A percentile compares a stretch with the other conserved stretches of the same genome.
These are phyloP conservation scores for Sycon ciliatum DNA, from an alignment of 37 sponge, comb jelly and placozoan species.

Conservation along the genomic window DNA sequence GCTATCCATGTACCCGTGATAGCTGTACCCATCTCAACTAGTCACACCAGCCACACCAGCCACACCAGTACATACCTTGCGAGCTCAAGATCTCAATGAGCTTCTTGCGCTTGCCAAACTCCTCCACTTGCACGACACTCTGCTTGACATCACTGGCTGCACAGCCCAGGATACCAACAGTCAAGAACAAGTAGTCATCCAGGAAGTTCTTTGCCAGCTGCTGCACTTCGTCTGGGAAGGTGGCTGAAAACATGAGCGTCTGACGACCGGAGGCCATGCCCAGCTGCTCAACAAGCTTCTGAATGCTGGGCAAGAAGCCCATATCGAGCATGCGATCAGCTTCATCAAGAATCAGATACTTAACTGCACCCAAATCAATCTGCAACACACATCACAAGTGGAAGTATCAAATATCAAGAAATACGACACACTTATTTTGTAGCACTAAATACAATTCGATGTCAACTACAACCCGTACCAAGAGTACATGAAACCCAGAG, in stretches of 20 bases:
- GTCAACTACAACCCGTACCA: too few species aligned
- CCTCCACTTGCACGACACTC: constrained; percentile 62
- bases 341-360: constrained; percentile 79
- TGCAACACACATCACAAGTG: neutral
- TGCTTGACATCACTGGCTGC: constrained; percentile 78
- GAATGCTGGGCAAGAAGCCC: constrained; percentile 76
- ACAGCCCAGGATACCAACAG: constrained; percentile 77
- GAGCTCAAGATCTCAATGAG: constrained; percentile 62
- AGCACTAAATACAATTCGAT: too few species aligned
- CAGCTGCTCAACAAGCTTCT: constrained; percentile 49
- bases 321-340: constrained; percentile 97
- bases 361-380: constrained; percentile 12
- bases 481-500: too few species aligned
- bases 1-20: neutral
- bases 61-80: constrained; percentile 33
- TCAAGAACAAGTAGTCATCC: constrained; percentile 74
- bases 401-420: too few species aligned
- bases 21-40: neutral
- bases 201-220: constrained; percentile 72
- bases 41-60: neutral
- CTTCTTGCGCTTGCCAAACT: constrained; percentile 65
- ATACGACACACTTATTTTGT: too few species aligned
- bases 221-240: constrained; percentile 85
- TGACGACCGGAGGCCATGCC: constrained; percentile 65
- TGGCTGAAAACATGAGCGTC: constrained; percentile 95